A percentile compares a stretch with the other conserved stretches of the same genome.
Conservation (phyloP, 1,140 invertebrate species). For the Microplitis demolitor region DNA sequence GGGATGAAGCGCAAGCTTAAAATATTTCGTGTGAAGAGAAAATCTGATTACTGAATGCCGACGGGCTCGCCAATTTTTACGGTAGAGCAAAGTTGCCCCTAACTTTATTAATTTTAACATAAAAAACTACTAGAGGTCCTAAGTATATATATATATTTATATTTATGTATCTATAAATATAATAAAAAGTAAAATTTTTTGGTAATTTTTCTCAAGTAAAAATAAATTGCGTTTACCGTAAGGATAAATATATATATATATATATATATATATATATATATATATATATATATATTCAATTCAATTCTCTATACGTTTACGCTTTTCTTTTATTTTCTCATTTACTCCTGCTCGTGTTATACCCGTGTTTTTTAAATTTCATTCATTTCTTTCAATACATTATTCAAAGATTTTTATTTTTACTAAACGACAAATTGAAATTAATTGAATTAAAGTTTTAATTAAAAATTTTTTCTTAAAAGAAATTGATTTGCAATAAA, state of each 20-base stretch:
- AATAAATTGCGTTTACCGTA: conserved; percentile 12
- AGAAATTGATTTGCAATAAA: no score
- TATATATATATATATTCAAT: conserved; percentile 15
- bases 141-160: not conserved
- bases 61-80: not conserved
- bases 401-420: not conserved
- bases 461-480: no score
- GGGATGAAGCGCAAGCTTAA: not conserved
- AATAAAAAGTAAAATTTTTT: no score
- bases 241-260: conserved; percentile 13
- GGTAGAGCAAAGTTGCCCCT: not conserved
- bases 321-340: not conserved
- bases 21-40: not conserved
- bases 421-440: no score
- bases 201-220: not conserved
- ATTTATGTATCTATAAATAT: no score
- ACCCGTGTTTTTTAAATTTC: conserved; percentile 3
- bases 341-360: not conserved
- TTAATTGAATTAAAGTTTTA: no score
- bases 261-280: conserved; percentile 16
- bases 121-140: conserved; percentile 7
- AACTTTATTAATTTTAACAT: conserved; percentile 6
- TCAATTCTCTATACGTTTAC: not conserved
- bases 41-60: conserved; percentile 22
- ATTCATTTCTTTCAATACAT: not conserved